Conservation (phyloP, 2,888 invertebrate genomes). For the Erebia epiphron region DNA sequence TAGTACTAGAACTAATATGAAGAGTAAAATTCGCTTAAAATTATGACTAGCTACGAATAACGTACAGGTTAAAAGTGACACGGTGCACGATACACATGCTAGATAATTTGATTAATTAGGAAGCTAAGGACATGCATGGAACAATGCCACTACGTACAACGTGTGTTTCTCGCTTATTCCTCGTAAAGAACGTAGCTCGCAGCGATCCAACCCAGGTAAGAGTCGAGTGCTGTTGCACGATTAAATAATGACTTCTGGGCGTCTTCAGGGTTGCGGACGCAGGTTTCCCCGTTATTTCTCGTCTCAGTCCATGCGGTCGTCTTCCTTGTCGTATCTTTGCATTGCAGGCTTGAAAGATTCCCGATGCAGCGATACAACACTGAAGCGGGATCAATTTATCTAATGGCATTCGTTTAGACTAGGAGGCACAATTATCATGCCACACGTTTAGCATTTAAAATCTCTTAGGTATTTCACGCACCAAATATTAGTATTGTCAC, state of each 20-base stretch:
- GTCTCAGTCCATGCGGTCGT: slow-evolving; percentile 36
- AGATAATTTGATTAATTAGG: slow-evolving; percentile 6
- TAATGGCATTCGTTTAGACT: slow-evolving; percentile 42
- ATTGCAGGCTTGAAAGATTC: slow-evolving; percentile 71
- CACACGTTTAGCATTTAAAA: slow-evolving; percentile 42
- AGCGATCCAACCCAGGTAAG: slow-evolving; percentile 74
- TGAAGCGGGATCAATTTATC: slow-evolving; percentile 59
- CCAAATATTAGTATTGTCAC: slow-evolving; percentile 25
- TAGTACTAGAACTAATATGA: not conserved
- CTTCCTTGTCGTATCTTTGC: slow-evolving; percentile 60
- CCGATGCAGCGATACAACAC: slow-evolving; percentile 80
- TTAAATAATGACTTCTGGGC: slow-evolving; percentile 65
- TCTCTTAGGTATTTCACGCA: not conserved
- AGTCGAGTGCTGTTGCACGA: slow-evolving; percentile 72
- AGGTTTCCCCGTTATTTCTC: slow-evolving; percentile 53
- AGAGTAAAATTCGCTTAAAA: not conserved
- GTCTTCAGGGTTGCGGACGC: slow-evolving; percentile 62
- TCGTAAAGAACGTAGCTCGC: slow-evolving; percentile 73
- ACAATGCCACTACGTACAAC: slow-evolving; percentile 63
- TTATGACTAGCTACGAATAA: not conserved
- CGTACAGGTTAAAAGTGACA: slow-evolving; percentile 23
- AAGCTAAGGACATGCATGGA: slow-evolving; percentile 22
- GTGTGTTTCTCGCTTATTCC: slow-evolving; percentile 65
- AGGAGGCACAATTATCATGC: slow-evolving; percentile 47
- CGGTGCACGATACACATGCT: slow-evolving; percentile 36